Percentiles rank a stretch among this genome's conserved stretches.
Evolutionary conservation across 2,113 vertebrate genomes (phyloP).

Genomic region (Epinephelus moara): DNA sequence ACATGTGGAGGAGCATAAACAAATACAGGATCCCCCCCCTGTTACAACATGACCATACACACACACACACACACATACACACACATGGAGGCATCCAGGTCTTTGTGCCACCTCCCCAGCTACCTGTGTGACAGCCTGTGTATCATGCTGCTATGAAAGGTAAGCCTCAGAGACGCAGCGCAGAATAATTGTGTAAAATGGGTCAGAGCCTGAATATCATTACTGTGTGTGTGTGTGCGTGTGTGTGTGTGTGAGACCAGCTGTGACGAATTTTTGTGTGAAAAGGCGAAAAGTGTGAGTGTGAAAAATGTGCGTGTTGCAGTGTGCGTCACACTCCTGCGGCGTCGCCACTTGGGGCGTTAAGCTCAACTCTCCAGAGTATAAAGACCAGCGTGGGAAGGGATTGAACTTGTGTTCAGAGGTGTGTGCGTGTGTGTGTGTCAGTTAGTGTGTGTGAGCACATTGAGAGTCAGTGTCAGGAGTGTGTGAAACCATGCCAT

Average conservation of each 20-base stretch:
- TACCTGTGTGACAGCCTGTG: constrained; percentile 63
- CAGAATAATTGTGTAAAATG: constrained; percentile 79
- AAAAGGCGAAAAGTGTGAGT: neutral
- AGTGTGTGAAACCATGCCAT: constrained; percentile 48
- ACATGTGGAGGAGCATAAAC: constrained; percentile 19
- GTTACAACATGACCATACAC: constrained; percentile 28
- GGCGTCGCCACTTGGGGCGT: constrained; percentile 26
- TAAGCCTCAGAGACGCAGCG: constrained; percentile 66
- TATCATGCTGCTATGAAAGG: constrained; percentile 68
- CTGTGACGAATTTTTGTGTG: constrained; percentile 40
- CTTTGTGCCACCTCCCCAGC: constrained; percentile 61
- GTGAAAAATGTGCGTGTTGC: constrained; percentile 10
- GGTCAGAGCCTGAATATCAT: constrained; percentile 82
- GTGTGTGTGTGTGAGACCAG: constrained; percentile 14
- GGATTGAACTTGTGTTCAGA: constrained; percentile 28
- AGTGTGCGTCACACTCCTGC: constrained; percentile 22
- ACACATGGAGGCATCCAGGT: constrained; percentile 39
- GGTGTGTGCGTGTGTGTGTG: constrained; percentile 17
- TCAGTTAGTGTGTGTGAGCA: constrained; percentile 1
- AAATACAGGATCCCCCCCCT: constrained; percentile 43
- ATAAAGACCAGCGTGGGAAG: constrained; percentile 27
- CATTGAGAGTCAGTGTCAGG: constrained; percentile 29
- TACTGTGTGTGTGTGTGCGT: constrained; percentile 52
- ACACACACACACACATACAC: constrained; percentile 24
- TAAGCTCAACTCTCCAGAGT: constrained; percentile 53